A percentile compares a stretch with the other conserved stretches of the same genome.
Evolutionary conservation across 2,797 vertebrate genomes (phyloP).

Genomic region (Smutsia temminckii): DNA sequence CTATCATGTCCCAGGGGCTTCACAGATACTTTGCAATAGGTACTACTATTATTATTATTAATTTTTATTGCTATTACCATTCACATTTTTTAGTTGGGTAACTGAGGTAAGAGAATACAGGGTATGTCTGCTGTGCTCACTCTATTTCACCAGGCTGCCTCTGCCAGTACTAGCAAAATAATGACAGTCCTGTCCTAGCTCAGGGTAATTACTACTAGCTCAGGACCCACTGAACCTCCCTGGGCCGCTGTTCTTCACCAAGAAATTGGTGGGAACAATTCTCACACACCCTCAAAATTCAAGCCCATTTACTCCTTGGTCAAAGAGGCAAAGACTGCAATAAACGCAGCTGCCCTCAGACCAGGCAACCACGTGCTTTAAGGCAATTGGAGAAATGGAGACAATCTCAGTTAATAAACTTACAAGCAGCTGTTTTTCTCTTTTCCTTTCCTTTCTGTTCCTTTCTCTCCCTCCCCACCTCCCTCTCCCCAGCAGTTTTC

Average conservation of each 20-base stretch:
- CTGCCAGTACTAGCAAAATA: neutral
- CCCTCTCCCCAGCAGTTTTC: neutral
- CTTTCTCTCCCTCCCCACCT: too few species aligned
- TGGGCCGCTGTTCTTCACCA: neutral
- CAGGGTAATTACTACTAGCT: neutral
- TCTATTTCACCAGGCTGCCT: neutral
- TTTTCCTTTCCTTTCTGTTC: neutral
- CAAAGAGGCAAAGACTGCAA: constrained; percentile 30
- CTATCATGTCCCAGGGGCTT: neutral
- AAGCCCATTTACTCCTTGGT: constrained; percentile 30
- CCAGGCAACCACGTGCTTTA: neutral
- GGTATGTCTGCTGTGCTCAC: neutral
- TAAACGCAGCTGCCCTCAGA: neutral
- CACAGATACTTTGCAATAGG: neutral
- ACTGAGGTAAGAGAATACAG: neutral
- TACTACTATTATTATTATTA: neutral
- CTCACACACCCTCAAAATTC: neutral
- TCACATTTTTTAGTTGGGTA: neutral
- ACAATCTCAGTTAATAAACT: neutral
- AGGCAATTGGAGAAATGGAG: neutral
- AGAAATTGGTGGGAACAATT: constrained; percentile 39
- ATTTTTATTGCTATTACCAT: neutral
- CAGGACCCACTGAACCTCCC: neutral
- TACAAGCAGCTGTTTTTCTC: neutral
- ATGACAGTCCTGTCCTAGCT: neutral